Conservation (phyloP, 2,888 invertebrate species). For the Athalia cordata region DNA sequence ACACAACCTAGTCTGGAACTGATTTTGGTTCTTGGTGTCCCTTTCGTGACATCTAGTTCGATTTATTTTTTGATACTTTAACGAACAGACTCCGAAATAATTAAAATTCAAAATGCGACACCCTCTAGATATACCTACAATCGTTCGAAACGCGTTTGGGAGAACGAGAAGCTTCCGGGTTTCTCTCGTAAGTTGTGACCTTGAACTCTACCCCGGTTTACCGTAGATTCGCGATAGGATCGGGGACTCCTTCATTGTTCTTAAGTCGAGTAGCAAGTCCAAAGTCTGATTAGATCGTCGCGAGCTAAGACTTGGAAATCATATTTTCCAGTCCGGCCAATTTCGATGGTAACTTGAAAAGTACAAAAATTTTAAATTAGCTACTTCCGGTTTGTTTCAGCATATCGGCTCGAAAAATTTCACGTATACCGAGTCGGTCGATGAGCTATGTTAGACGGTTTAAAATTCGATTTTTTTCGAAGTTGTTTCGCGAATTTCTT, state of each 20-base stretch:
- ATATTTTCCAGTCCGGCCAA: neutral
- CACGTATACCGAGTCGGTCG: no score
- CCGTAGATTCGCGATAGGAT: constrained; percentile 31
- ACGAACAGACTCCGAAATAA: no score
- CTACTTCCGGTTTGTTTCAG: neutral
- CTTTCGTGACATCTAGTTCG: no score
- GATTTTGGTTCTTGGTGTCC: no score
- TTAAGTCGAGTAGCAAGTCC: constrained; percentile 22
- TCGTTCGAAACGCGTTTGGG: neutral
- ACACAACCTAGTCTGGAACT: no score
- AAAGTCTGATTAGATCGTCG: constrained; percentile 38
- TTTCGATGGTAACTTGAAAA: neutral
- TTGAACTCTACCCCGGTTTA: constrained; percentile 29
- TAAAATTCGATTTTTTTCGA: no score
- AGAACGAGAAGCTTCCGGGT: constrained; percentile 15
- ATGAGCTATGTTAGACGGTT: no score
- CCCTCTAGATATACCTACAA: no score
- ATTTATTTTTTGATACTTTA: no score
- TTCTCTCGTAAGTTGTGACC: constrained; percentile 13
- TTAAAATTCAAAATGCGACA: no score
- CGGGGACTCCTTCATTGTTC: constrained; percentile 21
- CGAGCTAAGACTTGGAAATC: constrained; percentile 6
- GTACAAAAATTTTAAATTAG: neutral
- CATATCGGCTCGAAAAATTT: no score
- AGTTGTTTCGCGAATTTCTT: no score